These are phyloP conservation scores for Bostrychus sinensis DNA, from an alignment of 2,113 vertebrate species.

Conservation along the genomic window DNA sequence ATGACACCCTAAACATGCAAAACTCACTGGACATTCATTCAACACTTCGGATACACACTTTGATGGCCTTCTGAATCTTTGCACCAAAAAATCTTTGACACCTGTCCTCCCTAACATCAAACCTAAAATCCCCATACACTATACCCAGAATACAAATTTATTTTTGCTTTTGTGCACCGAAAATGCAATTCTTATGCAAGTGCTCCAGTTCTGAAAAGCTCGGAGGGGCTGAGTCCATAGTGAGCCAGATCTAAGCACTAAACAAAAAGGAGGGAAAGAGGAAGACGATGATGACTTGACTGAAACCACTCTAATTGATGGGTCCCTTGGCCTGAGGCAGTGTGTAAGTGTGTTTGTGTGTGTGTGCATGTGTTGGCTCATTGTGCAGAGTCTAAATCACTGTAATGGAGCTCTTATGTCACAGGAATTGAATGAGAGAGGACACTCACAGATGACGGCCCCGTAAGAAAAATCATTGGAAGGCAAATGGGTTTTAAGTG, in stretches of 20 bases:
- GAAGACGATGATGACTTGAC: slow-evolving; percentile 60
- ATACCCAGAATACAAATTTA: slow-evolving; percentile 32
- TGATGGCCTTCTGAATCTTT: slow-evolving; percentile 35
- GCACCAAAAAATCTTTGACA: slow-evolving; percentile 35
- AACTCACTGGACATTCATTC: background rate
- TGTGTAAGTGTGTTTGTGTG: slow-evolving; percentile 2
- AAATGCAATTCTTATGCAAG: slow-evolving; percentile 57
- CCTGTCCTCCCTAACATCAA: slow-evolving; percentile 19
- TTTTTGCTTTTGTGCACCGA: slow-evolving; percentile 34
- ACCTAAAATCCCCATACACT: slow-evolving; percentile 1
- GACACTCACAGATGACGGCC: slow-evolving; percentile 49
- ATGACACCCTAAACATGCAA: too few species aligned
- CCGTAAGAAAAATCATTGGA: slow-evolving; percentile 52
- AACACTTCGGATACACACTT: slow-evolving; percentile 13
- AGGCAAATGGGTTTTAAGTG: slow-evolving; percentile 49
- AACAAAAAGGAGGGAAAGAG: slow-evolving; percentile 21
- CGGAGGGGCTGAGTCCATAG: slow-evolving; percentile 43
- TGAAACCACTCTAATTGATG: slow-evolving; percentile 68
- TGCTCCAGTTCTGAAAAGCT: slow-evolving; percentile 51
- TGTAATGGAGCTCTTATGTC: slow-evolving; percentile 53
- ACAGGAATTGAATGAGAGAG: slow-evolving; percentile 47
- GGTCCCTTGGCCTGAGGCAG: slow-evolving; percentile 44
- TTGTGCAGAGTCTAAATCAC: slow-evolving; percentile 49
- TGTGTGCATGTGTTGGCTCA: background rate
- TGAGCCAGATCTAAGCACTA: slow-evolving; percentile 49